Evolutionary conservation across 2,113 vertebrate species (phyloP).

Genomic region (Megaleporinus macrocephalus): DNA sequence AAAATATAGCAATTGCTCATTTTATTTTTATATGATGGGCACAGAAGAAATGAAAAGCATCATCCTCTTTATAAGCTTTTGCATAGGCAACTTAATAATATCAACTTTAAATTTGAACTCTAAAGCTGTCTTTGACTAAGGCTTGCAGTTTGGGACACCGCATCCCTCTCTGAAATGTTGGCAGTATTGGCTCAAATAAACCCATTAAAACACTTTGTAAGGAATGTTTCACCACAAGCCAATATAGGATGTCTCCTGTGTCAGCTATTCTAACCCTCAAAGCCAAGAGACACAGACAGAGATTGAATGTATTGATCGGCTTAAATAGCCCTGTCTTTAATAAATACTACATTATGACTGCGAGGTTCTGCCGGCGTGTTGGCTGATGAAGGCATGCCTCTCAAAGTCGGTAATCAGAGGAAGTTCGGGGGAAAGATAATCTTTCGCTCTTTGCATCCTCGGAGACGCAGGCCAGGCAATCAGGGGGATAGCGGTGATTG

Average conservation of each 20-base stretch:
- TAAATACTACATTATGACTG: conserved; percentile 84
- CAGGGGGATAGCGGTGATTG: conserved; percentile 67
- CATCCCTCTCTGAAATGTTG: conserved; percentile 65
- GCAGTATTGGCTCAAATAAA: conserved; percentile 79
- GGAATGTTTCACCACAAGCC: conserved; percentile 82
- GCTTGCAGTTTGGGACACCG: conserved; percentile 20
- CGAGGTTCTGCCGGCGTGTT: conserved; percentile 72
- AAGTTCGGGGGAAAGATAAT: conserved; percentile 82
- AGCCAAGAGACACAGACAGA: conserved; percentile 75
- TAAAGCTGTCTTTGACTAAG: background rate
- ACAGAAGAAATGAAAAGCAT: background rate
- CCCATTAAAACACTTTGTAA: conserved; percentile 77
- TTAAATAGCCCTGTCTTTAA: conserved; percentile 77
- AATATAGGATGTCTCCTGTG: conserved; percentile 75
- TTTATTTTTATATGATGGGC: background rate
- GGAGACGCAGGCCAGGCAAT: conserved; percentile 72
- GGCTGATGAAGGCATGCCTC: conserved; percentile 79
- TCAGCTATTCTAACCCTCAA: conserved; percentile 76
- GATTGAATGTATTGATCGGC: conserved; percentile 77
- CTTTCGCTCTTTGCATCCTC: conserved; percentile 76
- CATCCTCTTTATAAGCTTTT: background rate
- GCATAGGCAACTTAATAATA: too few species aligned
- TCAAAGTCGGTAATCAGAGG: conserved; percentile 78
- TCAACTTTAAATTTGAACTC: too few species aligned
- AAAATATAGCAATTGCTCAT: too few species aligned